Percentiles rank a stretch among this genome's conserved stretches.
These are phyloP conservation scores for Sebastes nivosus DNA, from an alignment of 2,797 vertebrate species.

Conservation along the genomic window DNA sequence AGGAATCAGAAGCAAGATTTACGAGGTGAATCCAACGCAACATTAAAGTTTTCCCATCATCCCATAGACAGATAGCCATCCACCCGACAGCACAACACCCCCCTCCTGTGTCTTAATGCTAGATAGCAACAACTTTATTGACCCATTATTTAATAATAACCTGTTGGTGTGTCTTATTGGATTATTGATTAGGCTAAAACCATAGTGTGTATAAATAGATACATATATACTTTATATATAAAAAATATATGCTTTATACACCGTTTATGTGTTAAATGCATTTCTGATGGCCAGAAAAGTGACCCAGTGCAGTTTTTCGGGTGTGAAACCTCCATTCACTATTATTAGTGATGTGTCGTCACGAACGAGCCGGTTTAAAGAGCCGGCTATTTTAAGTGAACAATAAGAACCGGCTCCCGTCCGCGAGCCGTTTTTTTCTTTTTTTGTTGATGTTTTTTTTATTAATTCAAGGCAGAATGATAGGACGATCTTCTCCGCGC, in stretches of 20 bases:
- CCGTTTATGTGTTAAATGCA: too few relatives aligned
- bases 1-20: neutral
- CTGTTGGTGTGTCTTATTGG: neutral
- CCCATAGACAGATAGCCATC: neutral
- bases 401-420: fast-evolving
- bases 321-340: too few relatives aligned
- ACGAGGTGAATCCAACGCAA: conserved; percentile 45
- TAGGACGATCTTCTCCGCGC: too few relatives aligned
- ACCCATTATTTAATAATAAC: neutral
- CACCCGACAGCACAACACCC: conserved; percentile 69
- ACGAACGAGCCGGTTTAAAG: too few relatives aligned
- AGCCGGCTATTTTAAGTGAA: too few relatives aligned
- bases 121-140: conserved; percentile 61
- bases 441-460: too few relatives aligned
- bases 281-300: too few relatives aligned
- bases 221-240: too few relatives aligned
- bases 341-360: too few relatives aligned
- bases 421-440: fast-evolving
- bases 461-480: too few relatives aligned
- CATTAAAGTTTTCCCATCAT: conserved; percentile 41
- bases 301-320: fast-evolving
- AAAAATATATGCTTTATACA: too few relatives aligned
- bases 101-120: conserved; percentile 77
- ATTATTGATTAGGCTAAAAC: neutral
- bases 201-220: too few relatives aligned